Evolutionary conservation across 2,888 invertebrate species (phyloP).

Genomic region (Lamellibrachia satsuma): DNA sequence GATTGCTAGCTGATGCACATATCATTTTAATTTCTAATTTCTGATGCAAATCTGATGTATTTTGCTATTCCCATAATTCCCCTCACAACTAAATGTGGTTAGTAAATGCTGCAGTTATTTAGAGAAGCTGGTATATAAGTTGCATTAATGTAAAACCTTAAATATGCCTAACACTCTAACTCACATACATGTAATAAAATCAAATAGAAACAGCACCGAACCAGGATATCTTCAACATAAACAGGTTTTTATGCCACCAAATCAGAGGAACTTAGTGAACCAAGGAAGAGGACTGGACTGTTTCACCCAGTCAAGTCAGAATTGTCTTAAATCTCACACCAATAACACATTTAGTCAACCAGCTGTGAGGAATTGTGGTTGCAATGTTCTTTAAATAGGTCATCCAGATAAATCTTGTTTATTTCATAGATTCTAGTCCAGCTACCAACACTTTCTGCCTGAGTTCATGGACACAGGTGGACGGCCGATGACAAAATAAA

Average conservation of each 20-base stretch:
- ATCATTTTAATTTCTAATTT: background rate
- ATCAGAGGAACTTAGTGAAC: background rate
- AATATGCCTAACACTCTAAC: background rate
- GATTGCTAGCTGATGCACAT: background rate
- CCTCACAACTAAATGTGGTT: background rate
- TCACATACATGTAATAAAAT: background rate
- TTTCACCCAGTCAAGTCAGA: too few relatives aligned
- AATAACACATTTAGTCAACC: background rate
- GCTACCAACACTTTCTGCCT: background rate
- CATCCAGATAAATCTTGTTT: background rate
- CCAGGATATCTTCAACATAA: background rate
- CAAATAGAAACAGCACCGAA: background rate
- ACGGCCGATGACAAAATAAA: background rate
- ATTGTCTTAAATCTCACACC: background rate
- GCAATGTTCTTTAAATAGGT: background rate
- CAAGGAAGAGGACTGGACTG: background rate
- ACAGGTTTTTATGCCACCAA: background rate
- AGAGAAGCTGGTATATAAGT: background rate
- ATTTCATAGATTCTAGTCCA: conserved; percentile 6
- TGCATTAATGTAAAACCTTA: background rate
- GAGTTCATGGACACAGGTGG: background rate
- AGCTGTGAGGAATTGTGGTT: background rate
- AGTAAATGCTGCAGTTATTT: background rate
- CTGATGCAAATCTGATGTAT: background rate
- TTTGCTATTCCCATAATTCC: background rate